Percentiles rank a stretch among this genome's conserved stretches.
Evolutionary conservation across 2,888 invertebrate species (phyloP).

Genomic region (Thereva unica): DNA sequence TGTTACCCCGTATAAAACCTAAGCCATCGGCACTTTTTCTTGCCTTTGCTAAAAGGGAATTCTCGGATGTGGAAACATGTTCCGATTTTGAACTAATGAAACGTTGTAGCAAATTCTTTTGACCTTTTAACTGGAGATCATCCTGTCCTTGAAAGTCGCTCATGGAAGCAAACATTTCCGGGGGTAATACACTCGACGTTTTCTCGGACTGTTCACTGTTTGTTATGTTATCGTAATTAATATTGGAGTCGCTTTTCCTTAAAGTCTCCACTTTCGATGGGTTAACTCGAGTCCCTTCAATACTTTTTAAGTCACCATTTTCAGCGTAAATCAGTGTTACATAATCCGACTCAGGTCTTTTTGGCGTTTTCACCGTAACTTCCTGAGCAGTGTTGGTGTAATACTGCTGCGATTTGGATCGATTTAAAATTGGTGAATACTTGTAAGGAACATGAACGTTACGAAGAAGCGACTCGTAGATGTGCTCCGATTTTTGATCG

Average conservation of each 20-base stretch:
- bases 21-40: slow-evolving; percentile 51
- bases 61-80: slow-evolving; percentile 51
- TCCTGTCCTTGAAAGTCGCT: slow-evolving; percentile 33
- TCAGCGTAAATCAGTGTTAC: slow-evolving; percentile 55
- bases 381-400: slow-evolving; percentile 45
- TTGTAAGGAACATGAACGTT: slow-evolving; percentile 59
- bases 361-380: slow-evolving; percentile 46
- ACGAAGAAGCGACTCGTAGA: slow-evolving; percentile 55
- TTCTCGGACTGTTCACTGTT: slow-evolving; percentile 29
- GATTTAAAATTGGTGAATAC: slow-evolving; percentile 55
- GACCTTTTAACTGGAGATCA: slow-evolving; percentile 47
- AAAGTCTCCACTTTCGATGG: slow-evolving; percentile 40
- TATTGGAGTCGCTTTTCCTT: slow-evolving; percentile 47
- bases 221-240: slow-evolving; percentile 46
- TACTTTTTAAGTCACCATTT: slow-evolving; percentile 51
- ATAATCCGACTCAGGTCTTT: slow-evolving; percentile 57
- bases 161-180: slow-evolving; percentile 17
- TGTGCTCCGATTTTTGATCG: slow-evolving; percentile 49
- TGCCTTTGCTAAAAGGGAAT: slow-evolving; percentile 50
- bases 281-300: slow-evolving; percentile 49
- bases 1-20: slow-evolving; percentile 49
- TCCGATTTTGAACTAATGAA: slow-evolving; percentile 48
- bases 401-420: slow-evolving; percentile 53
- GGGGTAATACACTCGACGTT: slow-evolving; percentile 14
- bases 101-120: slow-evolving; percentile 52